Evolutionary conservation across 2,888 invertebrate species (phyloP).

Genomic region (Stramonita haemastoma): DNA sequence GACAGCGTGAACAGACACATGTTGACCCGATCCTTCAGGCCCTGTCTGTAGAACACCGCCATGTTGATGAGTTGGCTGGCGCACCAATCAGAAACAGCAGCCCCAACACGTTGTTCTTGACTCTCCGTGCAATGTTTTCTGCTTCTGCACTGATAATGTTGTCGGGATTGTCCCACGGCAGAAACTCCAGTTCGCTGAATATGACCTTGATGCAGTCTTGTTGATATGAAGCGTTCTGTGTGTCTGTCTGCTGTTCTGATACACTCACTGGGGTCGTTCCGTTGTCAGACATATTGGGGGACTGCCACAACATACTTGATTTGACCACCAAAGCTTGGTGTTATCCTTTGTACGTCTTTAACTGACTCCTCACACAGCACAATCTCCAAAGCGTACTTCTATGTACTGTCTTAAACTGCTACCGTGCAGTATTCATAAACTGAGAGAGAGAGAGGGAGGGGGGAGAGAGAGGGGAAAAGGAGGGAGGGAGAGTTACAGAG

Average conservation of each 20-base stretch:
- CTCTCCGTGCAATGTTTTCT: neutral
- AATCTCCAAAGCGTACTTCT: too few relatives aligned
- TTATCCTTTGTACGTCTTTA: neutral
- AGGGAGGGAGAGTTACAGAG: too few relatives aligned
- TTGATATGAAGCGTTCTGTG: neutral
- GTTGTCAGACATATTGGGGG: neutral
- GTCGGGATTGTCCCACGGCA: conserved; percentile 10
- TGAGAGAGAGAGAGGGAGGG: too few relatives aligned
- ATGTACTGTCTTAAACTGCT: too few relatives aligned
- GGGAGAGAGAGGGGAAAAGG: too few relatives aligned
- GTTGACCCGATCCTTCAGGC: neutral
- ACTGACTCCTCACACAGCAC: too few relatives aligned
- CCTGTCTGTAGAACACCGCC: neutral
- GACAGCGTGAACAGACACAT: neutral
- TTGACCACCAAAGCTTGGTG: neutral
- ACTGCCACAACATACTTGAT: neutral
- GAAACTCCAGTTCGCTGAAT: neutral
- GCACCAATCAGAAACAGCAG: neutral
- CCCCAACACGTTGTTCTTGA: neutral
- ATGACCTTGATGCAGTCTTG: neutral
- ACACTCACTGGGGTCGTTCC: neutral
- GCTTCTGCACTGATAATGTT: neutral
- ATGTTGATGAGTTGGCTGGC: conserved; percentile 8
- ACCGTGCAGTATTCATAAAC: too few relatives aligned
- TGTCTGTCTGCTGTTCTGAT: neutral